Conservation (phyloP, 1,140 invertebrate species). For the Ruditapes philippinarum region DNA sequence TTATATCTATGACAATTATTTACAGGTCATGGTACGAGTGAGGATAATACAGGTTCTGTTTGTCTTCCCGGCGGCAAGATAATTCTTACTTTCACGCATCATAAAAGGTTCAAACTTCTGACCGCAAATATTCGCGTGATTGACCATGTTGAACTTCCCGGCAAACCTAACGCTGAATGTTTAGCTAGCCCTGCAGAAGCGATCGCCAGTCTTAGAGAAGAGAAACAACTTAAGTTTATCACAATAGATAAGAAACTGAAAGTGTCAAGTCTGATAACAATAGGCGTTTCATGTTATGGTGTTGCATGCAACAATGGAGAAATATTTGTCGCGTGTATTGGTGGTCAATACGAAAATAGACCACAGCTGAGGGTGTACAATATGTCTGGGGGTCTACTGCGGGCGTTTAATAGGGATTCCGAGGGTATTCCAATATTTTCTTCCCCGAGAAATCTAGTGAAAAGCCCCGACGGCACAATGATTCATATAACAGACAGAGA, state of each 20-base stretch:
- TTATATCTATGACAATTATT: too few species aligned
- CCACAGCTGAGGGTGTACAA: slow-evolving; percentile 60
- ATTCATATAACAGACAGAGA: slow-evolving; percentile 58
- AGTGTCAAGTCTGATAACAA: slow-evolving; percentile 21
- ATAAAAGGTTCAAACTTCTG: slow-evolving; percentile 54
- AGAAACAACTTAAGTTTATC: slow-evolving; percentile 57
- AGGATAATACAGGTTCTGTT: slow-evolving; percentile 55
- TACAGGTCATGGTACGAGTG: slow-evolving; percentile 54
- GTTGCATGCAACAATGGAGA: slow-evolving; percentile 48
- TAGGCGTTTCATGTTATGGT: slow-evolving; percentile 59
- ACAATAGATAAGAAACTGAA: slow-evolving; percentile 55
- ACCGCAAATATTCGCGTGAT: slow-evolving; percentile 1
- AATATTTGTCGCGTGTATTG: slow-evolving; percentile 56
- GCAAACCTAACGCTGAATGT: slow-evolving; percentile 57
- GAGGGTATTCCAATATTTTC: slow-evolving; percentile 47
- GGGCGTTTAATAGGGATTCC: slow-evolving; percentile 25
- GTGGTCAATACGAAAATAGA: slow-evolving; percentile 59
- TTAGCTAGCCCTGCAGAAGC: slow-evolving; percentile 36
- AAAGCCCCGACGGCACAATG: slow-evolving; percentile 52
- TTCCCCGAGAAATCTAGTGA: slow-evolving; percentile 45
- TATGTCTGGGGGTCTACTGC: slow-evolving; percentile 52
- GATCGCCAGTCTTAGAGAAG: slow-evolving; percentile 42
- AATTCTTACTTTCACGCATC: slow-evolving; percentile 38
- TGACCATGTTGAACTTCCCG: slow-evolving; percentile 57
- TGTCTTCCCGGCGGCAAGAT: slow-evolving; percentile 47